Evolutionary conservation across 1,140 invertebrate species (phyloP), one percentile per base, ranked within the genome.

Genomic region (Armadillidium nasatum): DNA sequence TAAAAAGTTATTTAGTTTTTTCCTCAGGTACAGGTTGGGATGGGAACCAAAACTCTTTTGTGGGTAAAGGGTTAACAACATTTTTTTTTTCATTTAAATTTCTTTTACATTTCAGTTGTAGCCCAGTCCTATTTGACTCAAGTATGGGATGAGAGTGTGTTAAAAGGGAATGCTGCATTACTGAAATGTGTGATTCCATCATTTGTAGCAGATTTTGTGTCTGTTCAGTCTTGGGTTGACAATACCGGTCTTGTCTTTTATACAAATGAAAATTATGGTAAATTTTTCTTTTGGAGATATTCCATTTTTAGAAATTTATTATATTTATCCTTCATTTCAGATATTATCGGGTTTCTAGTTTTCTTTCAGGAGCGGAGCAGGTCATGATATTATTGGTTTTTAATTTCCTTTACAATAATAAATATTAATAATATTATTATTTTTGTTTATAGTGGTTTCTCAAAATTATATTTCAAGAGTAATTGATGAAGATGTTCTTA

Each of bases 191-290:
- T 81, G 13, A 77, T 83, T 22, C 83, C 82, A 13, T 79, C 77
- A 70, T 82, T 82, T 79, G 82, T 82, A 54, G 79, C 82, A 13
- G 82, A 82, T 72, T 95, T 94, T 84, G 91, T 96, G 33, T 88
- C 90, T 82, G 93, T 96, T 10, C 92, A 94, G 82, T 89, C 92
- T 73, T 97, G 94, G 94, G 89, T 92, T 76, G 90, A 91, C 81
- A 92, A 90, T 77, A 90, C 92, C 81, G 88, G 88, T 79, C 89
- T 89, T 78, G 89, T 90, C 84, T 93, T 91, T 83, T 76, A 75
- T 67, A 45, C 76, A 21, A 71, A 73, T 11, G 23, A 73, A 22
- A n/a, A 73, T 44, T 80, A 80, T 78, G 79, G 79, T 80, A 80
- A 78, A 33, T 75, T 22, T n/a, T n/a, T n/a, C n/a, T 44, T 72